Evolutionary conservation across 1,140 invertebrate genomes (phyloP), one percentile per base, ranked within the genome.

Genomic region (Diplogasteroides magnus): DNA sequence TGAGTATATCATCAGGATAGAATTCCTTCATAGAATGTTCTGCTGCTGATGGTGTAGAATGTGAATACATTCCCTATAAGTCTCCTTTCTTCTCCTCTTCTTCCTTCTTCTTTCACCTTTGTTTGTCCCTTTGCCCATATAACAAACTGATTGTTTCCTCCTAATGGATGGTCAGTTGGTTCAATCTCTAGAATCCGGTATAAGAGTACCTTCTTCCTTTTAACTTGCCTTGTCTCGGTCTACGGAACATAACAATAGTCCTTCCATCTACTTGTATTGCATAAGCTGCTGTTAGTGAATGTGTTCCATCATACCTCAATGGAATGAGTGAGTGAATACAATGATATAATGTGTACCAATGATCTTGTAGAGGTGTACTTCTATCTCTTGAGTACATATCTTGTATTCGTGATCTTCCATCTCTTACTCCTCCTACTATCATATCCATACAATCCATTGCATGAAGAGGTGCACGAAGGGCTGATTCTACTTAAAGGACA

Each of bases 381-480:
- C 89, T 87, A 84, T 96, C 93, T 74, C 93, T 87, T 0, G 92
- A 92, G 79, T 96, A 97, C 82, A 92, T 94, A 84, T 97, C 94
- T 57, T 88, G 88, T 31, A 97, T 90, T 57, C 56, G 55, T 26
- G 69, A 60, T 37, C 70, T 32, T 13, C 71, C 70, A 61, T 74
- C 63, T 58, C 56, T 68, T 19, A 74, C 65, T 15, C 64, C 61
- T 27, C 61, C 73, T 19, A 73, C 57, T 28, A 74, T 68, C 13
- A 74, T 58, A 58, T 74, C 73, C 1, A 71, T 64, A 48, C 73
- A 74, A 62, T 74, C 73, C 73, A 74, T 74, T 2, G 73, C 62
- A 37, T 74, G 73, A 3, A 74, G 26, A 29, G 73, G 65, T 27
- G 73, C 64, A 23, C 58, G 57, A 13, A 74, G 64, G 28, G 71